phyloP scores from a whole-genome alignment of 2,113 vertebrate species.

The Tinamus guttatus region DNA sequence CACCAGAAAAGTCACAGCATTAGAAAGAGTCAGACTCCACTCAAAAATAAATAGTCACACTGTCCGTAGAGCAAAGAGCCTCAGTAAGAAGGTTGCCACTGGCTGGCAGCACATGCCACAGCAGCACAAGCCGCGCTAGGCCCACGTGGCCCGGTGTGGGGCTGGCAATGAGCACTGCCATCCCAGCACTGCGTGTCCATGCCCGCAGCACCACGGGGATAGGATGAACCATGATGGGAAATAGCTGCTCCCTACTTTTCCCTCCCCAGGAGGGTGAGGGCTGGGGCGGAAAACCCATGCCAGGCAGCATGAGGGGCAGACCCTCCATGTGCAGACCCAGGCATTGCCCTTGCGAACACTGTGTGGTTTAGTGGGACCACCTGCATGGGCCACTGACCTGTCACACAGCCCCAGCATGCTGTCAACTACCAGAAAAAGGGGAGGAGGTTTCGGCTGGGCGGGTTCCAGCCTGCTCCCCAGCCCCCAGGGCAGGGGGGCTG shows the following conservation, averaged over 20 bases:
- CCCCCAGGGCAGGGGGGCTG: background rate
- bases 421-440: background rate
- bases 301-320: too few species aligned
- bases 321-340: too few species aligned
- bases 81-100: background rate
- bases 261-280: rapidly evolving
- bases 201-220: too few species aligned
- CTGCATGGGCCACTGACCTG: too few species aligned
- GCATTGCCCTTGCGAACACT: too few species aligned
- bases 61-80: background rate
- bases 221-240: background rate
- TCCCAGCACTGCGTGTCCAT: too few species aligned
- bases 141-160: rapidly evolving
- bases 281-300: background rate
- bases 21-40: background rate
- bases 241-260: background rate
- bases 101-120: background rate
- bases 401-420: background rate
- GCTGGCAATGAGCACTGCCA: background rate
- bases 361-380: too few species aligned
- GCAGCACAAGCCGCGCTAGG: background rate
- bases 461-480: background rate
- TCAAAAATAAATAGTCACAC: constrained; percentile 48
- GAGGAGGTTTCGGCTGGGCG: rapidly evolving
- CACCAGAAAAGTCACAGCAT: background rate